Percentiles rank a stretch among this genome's conserved stretches.
Conservation (phyloP, 1,140 invertebrate genomes). For the Oncopeltus fasciatus region DNA sequence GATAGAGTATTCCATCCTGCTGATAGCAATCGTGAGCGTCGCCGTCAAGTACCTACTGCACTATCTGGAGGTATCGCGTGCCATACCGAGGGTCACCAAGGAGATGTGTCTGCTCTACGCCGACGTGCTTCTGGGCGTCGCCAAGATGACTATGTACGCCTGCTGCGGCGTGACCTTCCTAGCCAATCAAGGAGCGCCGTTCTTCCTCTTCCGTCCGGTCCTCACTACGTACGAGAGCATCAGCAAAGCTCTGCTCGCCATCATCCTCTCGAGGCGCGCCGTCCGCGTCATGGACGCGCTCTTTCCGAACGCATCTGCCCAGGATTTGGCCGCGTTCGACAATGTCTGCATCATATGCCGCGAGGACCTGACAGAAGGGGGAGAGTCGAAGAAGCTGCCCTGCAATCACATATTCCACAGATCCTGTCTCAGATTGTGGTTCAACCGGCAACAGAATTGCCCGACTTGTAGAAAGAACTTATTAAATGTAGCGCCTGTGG, state of each 20-base stretch:
- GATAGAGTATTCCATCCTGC: conserved; percentile 12
- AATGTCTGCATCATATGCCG: conserved; percentile 13
- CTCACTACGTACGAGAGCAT: background rate
- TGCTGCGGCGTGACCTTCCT: background rate
- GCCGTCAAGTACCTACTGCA: conserved; percentile 7
- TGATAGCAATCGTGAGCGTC: background rate
- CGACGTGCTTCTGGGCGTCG: background rate
- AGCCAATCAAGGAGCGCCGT: background rate
- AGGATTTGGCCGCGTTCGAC: conserved; percentile 6
- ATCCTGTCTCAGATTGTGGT: conserved; percentile 12
- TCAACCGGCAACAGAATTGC: conserved; percentile 15
- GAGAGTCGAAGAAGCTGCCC: conserved; percentile 12
- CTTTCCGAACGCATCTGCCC: conserved; percentile 6
- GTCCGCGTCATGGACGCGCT: conserved; percentile 9
- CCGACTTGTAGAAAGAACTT: conserved; percentile 12
- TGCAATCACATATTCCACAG: conserved; percentile 17
- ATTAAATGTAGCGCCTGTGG: too few relatives aligned
- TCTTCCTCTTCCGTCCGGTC: conserved; percentile 6
- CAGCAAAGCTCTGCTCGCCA: background rate
- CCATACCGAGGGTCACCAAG: conserved; percentile 5
- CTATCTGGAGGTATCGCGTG: background rate
- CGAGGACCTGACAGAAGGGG: background rate
- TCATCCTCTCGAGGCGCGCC: conserved; percentile 7
- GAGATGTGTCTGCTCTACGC: background rate
- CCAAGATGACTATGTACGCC: conserved; percentile 5